These are phyloP conservation scores for Engraulis encrasicolus DNA, from an alignment of 2,113 vertebrate species.

Conservation along the genomic window DNA sequence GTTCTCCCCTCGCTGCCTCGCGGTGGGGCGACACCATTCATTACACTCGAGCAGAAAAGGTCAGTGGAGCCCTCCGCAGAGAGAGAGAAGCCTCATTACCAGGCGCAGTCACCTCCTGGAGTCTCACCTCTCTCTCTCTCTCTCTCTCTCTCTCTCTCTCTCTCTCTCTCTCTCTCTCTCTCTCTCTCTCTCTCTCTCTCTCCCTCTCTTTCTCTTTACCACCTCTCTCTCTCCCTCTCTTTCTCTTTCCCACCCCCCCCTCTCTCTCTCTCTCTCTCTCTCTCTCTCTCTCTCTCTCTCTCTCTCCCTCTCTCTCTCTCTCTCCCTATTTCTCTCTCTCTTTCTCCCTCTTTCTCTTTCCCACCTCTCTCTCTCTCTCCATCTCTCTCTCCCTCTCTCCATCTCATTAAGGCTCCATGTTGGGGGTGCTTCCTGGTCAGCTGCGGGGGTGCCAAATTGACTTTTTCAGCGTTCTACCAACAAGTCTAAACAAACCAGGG, in stretches of 20 bases:
- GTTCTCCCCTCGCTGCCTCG: slow-evolving; percentile 2
- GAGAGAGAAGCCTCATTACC: slow-evolving; percentile 53
- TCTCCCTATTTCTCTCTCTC: not conserved
- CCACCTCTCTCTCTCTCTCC: not conserved
- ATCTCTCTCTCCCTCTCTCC: slow-evolving; percentile 19
- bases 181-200: slow-evolving; percentile 22
- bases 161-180: not conserved
- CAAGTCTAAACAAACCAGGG: slow-evolving; percentile 15
- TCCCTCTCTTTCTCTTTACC: no score
- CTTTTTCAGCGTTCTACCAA: not conserved
- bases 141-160: slow-evolving; percentile 19
- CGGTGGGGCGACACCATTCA: slow-evolving; percentile 48
- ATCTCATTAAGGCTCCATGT: slow-evolving; percentile 43
- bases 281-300: slow-evolving; percentile 22
- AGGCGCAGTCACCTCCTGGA: slow-evolving; percentile 30
- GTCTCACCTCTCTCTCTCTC: not conserved
- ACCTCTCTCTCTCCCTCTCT: slow-evolving; percentile 16
- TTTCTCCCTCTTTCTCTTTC: slow-evolving; percentile 20
- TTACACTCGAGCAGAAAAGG: slow-evolving; percentile 50
- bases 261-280: slow-evolving; percentile 13
- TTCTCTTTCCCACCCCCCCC: slow-evolving; percentile 17
- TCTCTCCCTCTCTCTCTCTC: slow-evolving; percentile 2
- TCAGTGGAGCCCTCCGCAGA: slow-evolving; percentile 49
- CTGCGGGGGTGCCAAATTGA: not conserved
- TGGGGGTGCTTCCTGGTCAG: not conserved